Evolutionary conservation across 2,888 invertebrate species (phyloP), one percentile per base, ranked within the genome.

Genomic region (Himalopsyche tibetana): DNA sequence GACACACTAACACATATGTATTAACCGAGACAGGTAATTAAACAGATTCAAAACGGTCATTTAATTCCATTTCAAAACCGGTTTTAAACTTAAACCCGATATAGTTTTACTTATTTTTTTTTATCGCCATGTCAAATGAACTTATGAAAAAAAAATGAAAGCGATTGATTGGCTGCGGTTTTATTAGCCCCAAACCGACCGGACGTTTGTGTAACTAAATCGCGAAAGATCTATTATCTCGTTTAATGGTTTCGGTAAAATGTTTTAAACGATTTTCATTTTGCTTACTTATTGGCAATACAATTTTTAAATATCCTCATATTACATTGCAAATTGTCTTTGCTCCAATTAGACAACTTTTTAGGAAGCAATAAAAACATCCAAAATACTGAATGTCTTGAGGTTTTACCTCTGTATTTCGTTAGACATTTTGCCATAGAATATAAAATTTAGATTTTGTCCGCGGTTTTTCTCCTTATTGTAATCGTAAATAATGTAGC

Each of bases 121-220:
- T 63, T 63, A 63, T 63, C 19, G 63, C 19, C 63, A 19, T 63
- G 19, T 63, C 63, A 63, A 63, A 63, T 63, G 63, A 28, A 63
- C 63, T 63, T 19, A 8, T 6, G 63, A n/a, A 63, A 63, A 63
- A 63, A 63, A 63, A 19, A 11, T 19, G 63, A 63, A 19, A 63
- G 6, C 63, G 19, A 63, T 63, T 63, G 63, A 28, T 63, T 28
- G 63, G 63, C 63, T 63, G 63, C 28, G 63, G 63, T 63, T n/a
- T 63, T 63, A 63, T 63, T 63, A 63, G 8, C 63, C 63, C 63
- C 19, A 19, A 28, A 63, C 63, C 63, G 63, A 63, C 63, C 63
- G 63, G 63, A 63, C 63, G 63, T 63, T 63, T 63, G 63, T 63
- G 63, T 63, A 6, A 63, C 63, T 19, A 63, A 63, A 63, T 63